Evolutionary conservation across 1,140 invertebrate species (phyloP).

Genomic region (Nasonia longicornis): DNA sequence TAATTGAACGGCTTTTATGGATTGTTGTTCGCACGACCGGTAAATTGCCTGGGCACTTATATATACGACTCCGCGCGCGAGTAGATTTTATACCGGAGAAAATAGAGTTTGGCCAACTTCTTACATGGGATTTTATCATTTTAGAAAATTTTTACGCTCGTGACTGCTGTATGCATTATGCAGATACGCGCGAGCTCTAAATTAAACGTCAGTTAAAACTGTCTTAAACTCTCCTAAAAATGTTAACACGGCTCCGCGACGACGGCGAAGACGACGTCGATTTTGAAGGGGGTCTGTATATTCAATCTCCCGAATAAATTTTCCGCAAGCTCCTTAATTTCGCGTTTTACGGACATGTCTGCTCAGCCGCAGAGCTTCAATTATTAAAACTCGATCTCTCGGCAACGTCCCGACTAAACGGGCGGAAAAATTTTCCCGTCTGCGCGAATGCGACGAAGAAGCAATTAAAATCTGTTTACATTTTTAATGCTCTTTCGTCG

Average conservation of each 20-base stretch:
- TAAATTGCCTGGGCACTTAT: background rate
- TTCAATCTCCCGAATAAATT: background rate
- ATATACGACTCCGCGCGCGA: background rate
- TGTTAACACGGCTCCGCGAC: background rate
- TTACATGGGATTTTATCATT: background rate
- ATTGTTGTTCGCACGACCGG: background rate
- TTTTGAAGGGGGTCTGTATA: background rate
- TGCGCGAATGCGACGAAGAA: background rate
- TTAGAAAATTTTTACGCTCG: background rate
- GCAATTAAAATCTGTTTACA: slow-evolving; percentile 42
- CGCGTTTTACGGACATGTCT: background rate
- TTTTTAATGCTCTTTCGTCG: slow-evolving; percentile 33
- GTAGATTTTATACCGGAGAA: background rate
- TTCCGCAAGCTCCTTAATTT: background rate
- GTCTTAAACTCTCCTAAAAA: background rate
- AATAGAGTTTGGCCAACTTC: background rate
- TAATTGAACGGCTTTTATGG: slow-evolving; percentile 26
- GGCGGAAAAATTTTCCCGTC: background rate
- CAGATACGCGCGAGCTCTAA: background rate
- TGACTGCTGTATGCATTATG: background rate
- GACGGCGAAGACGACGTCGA: background rate
- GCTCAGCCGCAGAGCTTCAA: slow-evolving; percentile 1
- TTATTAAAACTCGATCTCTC: slow-evolving; percentile 40
- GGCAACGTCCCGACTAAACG: background rate
- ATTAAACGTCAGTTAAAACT: background rate